Base-by-base conservation (phyloP, 2,888 invertebrate species). In the Ophioninae sp. region DNA sequence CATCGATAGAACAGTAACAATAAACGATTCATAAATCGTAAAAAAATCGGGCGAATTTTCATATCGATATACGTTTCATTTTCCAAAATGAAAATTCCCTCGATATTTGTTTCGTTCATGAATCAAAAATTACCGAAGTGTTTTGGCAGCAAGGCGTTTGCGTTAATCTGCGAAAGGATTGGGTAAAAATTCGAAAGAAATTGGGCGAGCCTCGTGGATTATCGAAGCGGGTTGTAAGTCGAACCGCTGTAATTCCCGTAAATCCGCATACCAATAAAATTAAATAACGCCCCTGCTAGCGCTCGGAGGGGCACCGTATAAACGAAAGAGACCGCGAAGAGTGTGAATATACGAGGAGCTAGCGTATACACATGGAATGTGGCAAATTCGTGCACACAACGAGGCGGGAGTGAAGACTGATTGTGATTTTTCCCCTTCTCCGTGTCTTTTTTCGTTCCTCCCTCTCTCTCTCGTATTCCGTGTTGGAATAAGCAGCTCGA, bases 371-470 rank as follows among this genome's bases (percentile, higher is more conserved):
- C 41, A 70, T 39, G 64, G 39, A 74, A 59, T 7, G 59, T 50
- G 50, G 56, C 37, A 64, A 50, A 81, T 75, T 81, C 23, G 70
- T 50, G 69, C 61, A 68, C 69, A 37, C 39, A 37, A 23, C 23
- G n/a, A 50, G 61, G 23, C 50, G 50, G 68, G 65, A 76, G 75
- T 50, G 13, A 30, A 57, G 10, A 20, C 69, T 76, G 72, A 84
- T 85, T 81, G 79, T 83, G 84, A 81, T 83, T 83, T 81, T 75
- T 67, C 79, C 67, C 72, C 56, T 74, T 62, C 72, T 61, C 57
- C 44, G 61, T 67, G 57, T 79, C 21, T 69, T 79, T 20, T 70
- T 61, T 50, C 50, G 44, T 50, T 65, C 69, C 83, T 78, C 78
- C 72, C 65, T 78, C 80, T 69, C 67, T 39, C 30, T 3, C 39